phyloP scores from a whole-genome alignment of 2,113 vertebrate genomes.

The Tringa solitaria region DNA sequence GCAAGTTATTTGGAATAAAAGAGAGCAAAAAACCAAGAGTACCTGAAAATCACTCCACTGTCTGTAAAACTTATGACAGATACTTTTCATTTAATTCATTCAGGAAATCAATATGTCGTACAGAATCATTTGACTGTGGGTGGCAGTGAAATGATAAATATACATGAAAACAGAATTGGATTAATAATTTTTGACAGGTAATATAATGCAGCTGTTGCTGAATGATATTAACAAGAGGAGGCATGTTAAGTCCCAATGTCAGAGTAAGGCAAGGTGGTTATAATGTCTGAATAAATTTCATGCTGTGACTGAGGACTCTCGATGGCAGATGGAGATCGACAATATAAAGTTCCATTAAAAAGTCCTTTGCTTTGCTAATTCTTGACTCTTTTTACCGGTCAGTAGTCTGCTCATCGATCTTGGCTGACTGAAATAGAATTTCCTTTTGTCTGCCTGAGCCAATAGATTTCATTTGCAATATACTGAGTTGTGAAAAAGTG shows the following conservation, averaged over 20 bases:
- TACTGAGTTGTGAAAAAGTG: not conserved
- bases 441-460: not conserved
- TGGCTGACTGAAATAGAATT: constrained; percentile 20
- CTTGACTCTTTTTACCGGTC: not conserved
- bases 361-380: constrained; percentile 59
- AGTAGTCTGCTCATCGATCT: constrained; percentile 29
- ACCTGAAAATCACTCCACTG: constrained; percentile 25
- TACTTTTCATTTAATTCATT: constrained; percentile 68
- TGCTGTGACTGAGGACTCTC: constrained; percentile 41
- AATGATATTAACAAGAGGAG: constrained; percentile 78
- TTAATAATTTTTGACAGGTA: constrained; percentile 78
- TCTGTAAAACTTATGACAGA: constrained; percentile 46
- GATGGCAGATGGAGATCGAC: constrained; percentile 18
- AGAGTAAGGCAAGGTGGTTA: constrained; percentile 34
- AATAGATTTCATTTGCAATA: not conserved
- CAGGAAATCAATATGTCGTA: constrained; percentile 72
- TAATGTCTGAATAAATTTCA: constrained; percentile 52
- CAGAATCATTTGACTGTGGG: constrained; percentile 61
- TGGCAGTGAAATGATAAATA: constrained; percentile 72
- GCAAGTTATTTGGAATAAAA: not conserved
- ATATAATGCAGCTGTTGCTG: constrained; percentile 67
- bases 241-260: constrained; percentile 61
- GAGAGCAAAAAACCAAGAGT: not conserved
- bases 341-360: constrained; percentile 48
- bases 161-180: constrained; percentile 74